Evolutionary conservation across 2,888 invertebrate genomes (phyloP), one percentile per base, ranked within the genome.

Genomic region (Athetis lepigone): DNA sequence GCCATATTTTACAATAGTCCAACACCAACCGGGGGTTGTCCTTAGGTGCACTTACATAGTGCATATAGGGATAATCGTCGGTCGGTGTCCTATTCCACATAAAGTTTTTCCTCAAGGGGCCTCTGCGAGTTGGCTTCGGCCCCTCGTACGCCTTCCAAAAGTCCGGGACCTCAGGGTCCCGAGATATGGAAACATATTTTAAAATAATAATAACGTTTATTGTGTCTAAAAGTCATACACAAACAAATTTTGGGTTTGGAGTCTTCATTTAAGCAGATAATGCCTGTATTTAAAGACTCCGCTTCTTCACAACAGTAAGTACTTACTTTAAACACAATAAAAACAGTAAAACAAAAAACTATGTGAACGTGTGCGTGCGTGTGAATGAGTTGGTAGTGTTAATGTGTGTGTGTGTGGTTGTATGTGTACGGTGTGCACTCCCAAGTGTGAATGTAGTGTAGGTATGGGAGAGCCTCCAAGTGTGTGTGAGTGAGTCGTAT

Each of bases 241-340:
- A 36, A 36, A 36, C 36, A n/a, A 36, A 36, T 36, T 11, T 36
- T 36, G 36, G 36, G 36, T 36, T 36, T 36, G 36, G 36, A 36
- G 36, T 36, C 36, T 36, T 36, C 8, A 36, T 36, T 36, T 36
- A 36, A 36, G 36, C 36, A 36, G 36, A 36, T 36, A 36, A 36
- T 36, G 36, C 36, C 36, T 36, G 36, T 36, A 36, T 36, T 36
- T 6, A 36, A 36, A 36, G 36, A 36, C 36, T 36, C 4, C 8
- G 8, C 8, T 36, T 13, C 36, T 36, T 36, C 36, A 2, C 36
- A 36, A 36, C 36, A 36, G 36, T 36, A 36, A 36, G 36, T 36
- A 36, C 36, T 36, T 2, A 36, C 7, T 4, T 36, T 36, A 36
- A 36, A 36, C 7, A 36, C 36, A 36, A 36, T 4, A 36, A 36